Evolutionary conservation across 2,888 invertebrate genomes (phyloP).

Genomic region (Girardia tigrina): DNA sequence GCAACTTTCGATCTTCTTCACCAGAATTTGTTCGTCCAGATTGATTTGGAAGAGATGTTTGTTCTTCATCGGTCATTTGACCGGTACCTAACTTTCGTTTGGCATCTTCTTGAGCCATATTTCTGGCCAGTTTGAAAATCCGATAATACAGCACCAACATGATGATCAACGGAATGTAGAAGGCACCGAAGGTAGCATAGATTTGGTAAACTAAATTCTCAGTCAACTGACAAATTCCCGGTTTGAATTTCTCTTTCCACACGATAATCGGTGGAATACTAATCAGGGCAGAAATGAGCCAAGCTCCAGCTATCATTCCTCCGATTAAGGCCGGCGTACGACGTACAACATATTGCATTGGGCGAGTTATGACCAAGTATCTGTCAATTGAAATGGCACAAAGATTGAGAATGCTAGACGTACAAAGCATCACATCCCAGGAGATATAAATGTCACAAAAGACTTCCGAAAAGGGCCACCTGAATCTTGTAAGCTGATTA

Average conservation of each 20-base stretch:
- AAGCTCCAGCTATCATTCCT: conserved; percentile 43
- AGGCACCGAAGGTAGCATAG: conserved; percentile 43
- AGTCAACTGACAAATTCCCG: conserved; percentile 39
- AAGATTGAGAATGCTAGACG: conserved; percentile 45
- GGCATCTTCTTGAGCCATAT: conserved; percentile 36
- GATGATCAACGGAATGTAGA: conserved; percentile 41
- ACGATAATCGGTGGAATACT: conserved; percentile 44
- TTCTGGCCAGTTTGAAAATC: conserved; percentile 39
- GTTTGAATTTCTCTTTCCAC: conserved; percentile 38
- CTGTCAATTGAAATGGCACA: conserved; percentile 46
- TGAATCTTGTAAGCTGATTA: conserved; percentile 37
- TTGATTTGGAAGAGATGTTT: not conserved
- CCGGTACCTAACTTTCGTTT: conserved; percentile 21
- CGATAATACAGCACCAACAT: conserved; percentile 42
- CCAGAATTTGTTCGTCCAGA: conserved; percentile 1
- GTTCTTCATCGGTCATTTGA: conserved; percentile 11
- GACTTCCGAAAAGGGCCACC: conserved; percentile 31
- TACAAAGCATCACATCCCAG: conserved; percentile 45
- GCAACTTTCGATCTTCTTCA: not conserved
- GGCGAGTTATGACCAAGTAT: conserved; percentile 45
- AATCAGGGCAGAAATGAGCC: conserved; percentile 42
- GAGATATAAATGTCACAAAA: conserved; percentile 48
- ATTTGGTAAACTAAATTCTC: conserved; percentile 42
- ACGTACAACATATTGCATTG: conserved; percentile 42
- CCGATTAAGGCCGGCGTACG: conserved; percentile 52